Evolutionary conservation across 2,797 vertebrate genomes (phyloP).

Genomic region (Macropus fuliginosus): DNA sequence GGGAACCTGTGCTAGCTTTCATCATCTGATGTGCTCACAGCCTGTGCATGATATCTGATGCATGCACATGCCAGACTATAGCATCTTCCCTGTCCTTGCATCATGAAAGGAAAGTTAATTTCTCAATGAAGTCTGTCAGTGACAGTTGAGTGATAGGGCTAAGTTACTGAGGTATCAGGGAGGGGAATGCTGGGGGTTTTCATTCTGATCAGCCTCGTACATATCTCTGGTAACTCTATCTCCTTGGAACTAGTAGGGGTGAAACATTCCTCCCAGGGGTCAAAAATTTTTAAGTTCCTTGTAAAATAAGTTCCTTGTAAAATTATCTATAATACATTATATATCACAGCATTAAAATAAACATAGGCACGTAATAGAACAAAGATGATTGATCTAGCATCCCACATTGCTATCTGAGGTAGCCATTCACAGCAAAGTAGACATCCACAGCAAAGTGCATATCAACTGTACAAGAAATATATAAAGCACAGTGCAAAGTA

Average conservation of each 20-base stretch:
- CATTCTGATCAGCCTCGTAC: not conserved
- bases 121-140: not conserved
- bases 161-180: not conserved
- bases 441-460: not conserved
- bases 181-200: not conserved
- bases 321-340: not conserved
- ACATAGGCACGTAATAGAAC: not conserved
- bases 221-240: not conserved
- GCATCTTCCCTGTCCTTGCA: not conserved
- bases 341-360: not conserved
- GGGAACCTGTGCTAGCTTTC: not conserved
- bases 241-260: not conserved
- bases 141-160: not conserved
- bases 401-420: not conserved
- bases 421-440: not conserved
- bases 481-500: not conserved
- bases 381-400: not conserved
- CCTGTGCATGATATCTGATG: not conserved
- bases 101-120: not conserved
- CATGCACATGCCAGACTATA: not conserved
- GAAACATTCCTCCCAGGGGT: not conserved
- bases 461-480: not conserved
- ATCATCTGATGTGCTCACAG: not conserved
- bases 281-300: not conserved
- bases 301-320: not conserved